Evolutionary conservation across 1,140 invertebrate genomes (phyloP), one percentile per base, ranked within the genome.

Genomic region (Thrips palmi): DNA sequence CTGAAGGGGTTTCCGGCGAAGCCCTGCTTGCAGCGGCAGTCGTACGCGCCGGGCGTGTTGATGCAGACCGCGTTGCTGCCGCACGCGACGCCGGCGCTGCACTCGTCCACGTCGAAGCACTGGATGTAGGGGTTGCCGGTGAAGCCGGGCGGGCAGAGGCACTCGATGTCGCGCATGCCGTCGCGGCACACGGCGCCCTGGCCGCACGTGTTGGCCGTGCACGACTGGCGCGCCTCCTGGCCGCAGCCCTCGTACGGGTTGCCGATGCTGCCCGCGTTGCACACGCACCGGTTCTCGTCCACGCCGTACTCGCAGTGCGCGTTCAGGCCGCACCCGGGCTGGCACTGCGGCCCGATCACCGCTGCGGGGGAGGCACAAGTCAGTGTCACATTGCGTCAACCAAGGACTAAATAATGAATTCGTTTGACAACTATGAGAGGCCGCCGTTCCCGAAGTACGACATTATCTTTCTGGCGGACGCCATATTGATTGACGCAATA

Each of bases 211-310:
- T 71, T 69, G 34, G 64, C 66, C 1, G 68, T 64, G 48, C 84
- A 89, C n/a, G 74, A 70, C 38, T 70, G 72, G 49, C 71, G 71
- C 44, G 70, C 64, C 46, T 77, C 65, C 22, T 66, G 56, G 1
- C 70, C 68, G 53, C 86, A 92, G 15, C 72, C 71, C 41, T 73
- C 68, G 53, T 91, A 91, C 4, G 87, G 86, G 64, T 91, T 91
- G 38, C 85, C 86, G 40, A 59, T 76, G 2, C 71, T 82, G 8
- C 81, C 82, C 32, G 71, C 67, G 54, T 89, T 76, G 49, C 86
- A 92, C 43, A 77, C 74, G 47, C 86, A 92, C 43, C 72, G 66
- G 39, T 81, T 83, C 23, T 63, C 65, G 35, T 31, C 28, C 8
- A 62, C 31, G 11, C 76, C 74, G 49, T 92, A 92, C 49, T 83